Evolutionary conservation across 2,797 vertebrate species (phyloP).

Genomic region (Okamejei kenojei): DNA sequence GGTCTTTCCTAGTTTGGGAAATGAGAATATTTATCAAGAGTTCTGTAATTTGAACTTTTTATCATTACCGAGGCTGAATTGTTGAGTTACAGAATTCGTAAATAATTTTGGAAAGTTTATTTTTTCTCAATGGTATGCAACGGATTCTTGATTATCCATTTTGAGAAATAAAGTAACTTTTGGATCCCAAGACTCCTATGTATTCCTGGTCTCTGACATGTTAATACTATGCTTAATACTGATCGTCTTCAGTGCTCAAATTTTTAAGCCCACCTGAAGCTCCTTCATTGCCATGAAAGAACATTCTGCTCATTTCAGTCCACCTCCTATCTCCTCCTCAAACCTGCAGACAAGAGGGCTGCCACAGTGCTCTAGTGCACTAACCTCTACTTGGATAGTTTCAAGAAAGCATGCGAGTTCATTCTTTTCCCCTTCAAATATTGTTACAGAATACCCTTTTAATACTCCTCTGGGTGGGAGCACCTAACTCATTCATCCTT

Average conservation of each 20-base stretch:
- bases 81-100: background rate
- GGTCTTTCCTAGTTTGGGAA: background rate
- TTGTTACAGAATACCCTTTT: background rate
- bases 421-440: background rate
- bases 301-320: too few relatives aligned
- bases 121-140: background rate
- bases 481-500: background rate
- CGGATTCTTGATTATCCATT: background rate
- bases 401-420: background rate
- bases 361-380: too few relatives aligned
- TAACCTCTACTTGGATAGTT: too few relatives aligned
- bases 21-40: background rate
- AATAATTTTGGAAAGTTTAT: background rate
- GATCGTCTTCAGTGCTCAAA: too few relatives aligned
- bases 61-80: background rate
- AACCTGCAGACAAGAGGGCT: too few relatives aligned
- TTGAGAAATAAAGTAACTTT: background rate
- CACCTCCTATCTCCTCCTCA: too few relatives aligned
- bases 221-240: too few relatives aligned
- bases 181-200: background rate
- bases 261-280: too few relatives aligned
- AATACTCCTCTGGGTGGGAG: background rate
- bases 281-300: too few relatives aligned
- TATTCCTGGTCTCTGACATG: too few relatives aligned
- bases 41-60: conserved; percentile 8